phyloP scores from a whole-genome alignment of 2,797 vertebrate genomes.

The Pseudocheirus occidentalis region DNA sequence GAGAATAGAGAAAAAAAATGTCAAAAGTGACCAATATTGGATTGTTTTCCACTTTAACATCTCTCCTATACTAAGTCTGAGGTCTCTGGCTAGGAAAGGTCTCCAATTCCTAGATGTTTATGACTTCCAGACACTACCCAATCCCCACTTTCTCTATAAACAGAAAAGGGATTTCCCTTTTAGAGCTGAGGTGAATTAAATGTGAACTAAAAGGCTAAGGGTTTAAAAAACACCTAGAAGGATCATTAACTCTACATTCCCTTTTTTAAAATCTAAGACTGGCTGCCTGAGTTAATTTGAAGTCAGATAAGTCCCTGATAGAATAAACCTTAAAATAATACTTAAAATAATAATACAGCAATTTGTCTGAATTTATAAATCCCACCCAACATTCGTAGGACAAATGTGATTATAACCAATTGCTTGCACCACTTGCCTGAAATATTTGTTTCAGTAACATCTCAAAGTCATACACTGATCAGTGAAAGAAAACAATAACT shows the following conservation, averaged over 20 bases:
- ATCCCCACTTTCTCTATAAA: not conserved
- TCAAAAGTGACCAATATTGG: not conserved
- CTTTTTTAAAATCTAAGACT: constrained; percentile 16
- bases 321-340: constrained; percentile 10
- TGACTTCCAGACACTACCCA: constrained; percentile 8
- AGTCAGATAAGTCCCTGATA: constrained; percentile 10
- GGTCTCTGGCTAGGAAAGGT: not conserved
- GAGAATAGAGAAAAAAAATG: constrained; percentile 69
- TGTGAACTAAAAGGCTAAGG: not conserved
- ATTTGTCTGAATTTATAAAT: constrained; percentile 10
- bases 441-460: not conserved
- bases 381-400: constrained; percentile 16
- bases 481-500: not conserved
- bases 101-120: not conserved
- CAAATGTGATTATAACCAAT: constrained; percentile 3
- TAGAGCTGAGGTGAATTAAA: not conserved
- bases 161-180: not conserved
- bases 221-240: constrained; percentile 19
- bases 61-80: not conserved
- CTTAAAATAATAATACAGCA: not conserved
- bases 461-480: not conserved
- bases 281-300: constrained; percentile 13
- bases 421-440: not conserved
- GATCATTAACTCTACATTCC: not conserved
- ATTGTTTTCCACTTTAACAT: not conserved